Base-by-base conservation (phyloP, 2,797 vertebrate species). In the Melopsittacus undulatus region DNA sequence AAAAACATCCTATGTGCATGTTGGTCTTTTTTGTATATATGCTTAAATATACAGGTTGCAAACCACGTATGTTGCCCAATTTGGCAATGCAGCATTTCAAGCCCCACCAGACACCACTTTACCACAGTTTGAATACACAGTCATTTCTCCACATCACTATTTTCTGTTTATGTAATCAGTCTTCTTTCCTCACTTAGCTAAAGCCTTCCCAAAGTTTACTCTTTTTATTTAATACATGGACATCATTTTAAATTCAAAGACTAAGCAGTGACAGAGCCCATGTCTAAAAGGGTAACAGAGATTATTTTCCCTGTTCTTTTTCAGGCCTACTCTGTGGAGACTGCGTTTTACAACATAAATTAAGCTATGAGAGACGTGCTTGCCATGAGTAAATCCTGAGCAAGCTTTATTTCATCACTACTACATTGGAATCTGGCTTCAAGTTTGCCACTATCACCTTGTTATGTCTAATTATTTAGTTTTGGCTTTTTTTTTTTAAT, bases 131-230 rank as follows among this genome's bases (percentile, higher is more conserved):
- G 32, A 91, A 77, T 0, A 77, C 1, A 14, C 64, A 21, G 36
- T 2, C 10, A 56, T 87, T 38, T n/a, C 34, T 52, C 79, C 43
- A 40, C 6, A 17, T 34, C 32, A 11, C 68, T 32, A 7, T 46
- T 69, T 62, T 69, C 78, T 67, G 69, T 46, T 87, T 66, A 73
- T 5, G 91, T 74, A 87, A 87, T 83, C 79, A 92, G 77, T 34
- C 64, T 94, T 80, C 88, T 88, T 30, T 13, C 46, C 56, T 48
- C 54, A 8, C 23, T 48, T 7, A 12, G 29, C 46, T 14, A 64
- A 79, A 34, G 10, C 69, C 29, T 59, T 38, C 54, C 40, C 30
- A 11, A 23, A 61, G n/a, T 12, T 18, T 3, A 4, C 36, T 59
- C 29, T 29, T 45, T 24, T 49, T 4, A 14, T 2, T 30, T 32